Evolutionary conservation across 2,888 invertebrate species (phyloP).

Genomic region (Eumacrocentrus americanus): DNA sequence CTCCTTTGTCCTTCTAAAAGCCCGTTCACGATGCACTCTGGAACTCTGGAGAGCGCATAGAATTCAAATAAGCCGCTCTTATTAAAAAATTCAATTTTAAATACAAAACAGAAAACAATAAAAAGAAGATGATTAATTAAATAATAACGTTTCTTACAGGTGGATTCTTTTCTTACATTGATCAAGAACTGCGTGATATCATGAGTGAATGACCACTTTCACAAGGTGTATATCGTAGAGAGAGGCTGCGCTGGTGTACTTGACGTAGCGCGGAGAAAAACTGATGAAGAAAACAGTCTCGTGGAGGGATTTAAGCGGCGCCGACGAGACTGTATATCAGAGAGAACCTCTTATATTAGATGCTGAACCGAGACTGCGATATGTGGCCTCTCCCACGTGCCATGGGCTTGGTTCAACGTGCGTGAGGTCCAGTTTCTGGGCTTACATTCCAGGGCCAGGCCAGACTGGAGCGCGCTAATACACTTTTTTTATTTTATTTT

Average conservation of each 20-base stretch:
- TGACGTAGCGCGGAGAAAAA: constrained; percentile 14
- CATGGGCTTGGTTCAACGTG: constrained; percentile 17
- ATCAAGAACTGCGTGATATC: neutral
- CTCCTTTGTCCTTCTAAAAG: constrained; percentile 1
- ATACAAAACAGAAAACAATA: neutral
- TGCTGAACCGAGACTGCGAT: constrained; percentile 19
- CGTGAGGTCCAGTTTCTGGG: constrained; percentile 20
- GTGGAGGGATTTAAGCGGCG: constrained; percentile 17
- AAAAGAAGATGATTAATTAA: neutral
- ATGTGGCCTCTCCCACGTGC: constrained; percentile 30
- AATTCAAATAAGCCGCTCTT: neutral
- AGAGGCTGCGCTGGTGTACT: neutral
- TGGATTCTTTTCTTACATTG: neutral
- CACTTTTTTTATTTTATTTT: too few relatives aligned
- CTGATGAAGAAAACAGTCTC: constrained; percentile 13
- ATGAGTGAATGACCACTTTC: constrained; percentile 9
- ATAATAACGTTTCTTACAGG: neutral
- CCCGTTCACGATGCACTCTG: neutral
- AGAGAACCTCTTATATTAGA: constrained; percentile 12
- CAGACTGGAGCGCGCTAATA: too few relatives aligned
- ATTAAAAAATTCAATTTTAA: neutral
- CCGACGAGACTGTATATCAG: constrained; percentile 22
- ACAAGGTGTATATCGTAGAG: constrained; percentile 7
- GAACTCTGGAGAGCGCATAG: neutral
- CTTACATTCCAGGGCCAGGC: constrained; percentile 4